Base-by-base conservation (phyloP, 2,113 vertebrate species). In the Vicugna pacos region DNA sequence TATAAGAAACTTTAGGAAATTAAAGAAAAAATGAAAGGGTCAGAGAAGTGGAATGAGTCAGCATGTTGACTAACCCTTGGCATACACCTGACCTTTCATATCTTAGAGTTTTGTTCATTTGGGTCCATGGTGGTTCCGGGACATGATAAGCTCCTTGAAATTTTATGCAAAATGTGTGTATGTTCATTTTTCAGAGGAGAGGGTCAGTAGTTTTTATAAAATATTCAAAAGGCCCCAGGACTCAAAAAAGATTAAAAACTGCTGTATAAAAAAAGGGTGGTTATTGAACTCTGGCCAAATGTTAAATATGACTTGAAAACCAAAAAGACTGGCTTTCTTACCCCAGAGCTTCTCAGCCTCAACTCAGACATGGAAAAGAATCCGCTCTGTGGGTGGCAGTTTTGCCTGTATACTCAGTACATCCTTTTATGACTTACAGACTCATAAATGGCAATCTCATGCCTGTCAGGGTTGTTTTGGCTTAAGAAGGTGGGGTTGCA, bases 401-500 rank as follows among this genome's bases (percentile, higher is more conserved):
- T 95, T 86, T 62, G 62, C 94, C 69, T 91, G 56, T 83, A 54
- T 54, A 69, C n/a, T 86, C 19, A 64, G 2, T 72, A 62, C 85
- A 62, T 67, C 65, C 73, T 77, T 93, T 91, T 79, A 95, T 65
- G 89, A 85, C 24, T 73, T 86, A 93, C 14, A 86, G 64, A 50
- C 86, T 95, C 82, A 83, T 94, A 95, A 95, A 79, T 86, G 93
- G 92, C 35, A 58, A 82, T 96, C 64, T 69, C 86, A 89, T 73
- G 93, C 92, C 24, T 86, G 89, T 94, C 97, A 73, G 67, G 81
- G 67, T 48, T 82, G 82, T 89, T 94, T 94, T 52, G 69, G 38
- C 38, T 69, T 93, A 77, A 89, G 75, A 93, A 79, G 89, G 56
- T 69, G 26, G 56, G 42, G 83, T 75, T 96, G 85, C n/a, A 62